Conservation (phyloP, 2,113 vertebrate species). For the Pterophyllum scalare region DNA sequence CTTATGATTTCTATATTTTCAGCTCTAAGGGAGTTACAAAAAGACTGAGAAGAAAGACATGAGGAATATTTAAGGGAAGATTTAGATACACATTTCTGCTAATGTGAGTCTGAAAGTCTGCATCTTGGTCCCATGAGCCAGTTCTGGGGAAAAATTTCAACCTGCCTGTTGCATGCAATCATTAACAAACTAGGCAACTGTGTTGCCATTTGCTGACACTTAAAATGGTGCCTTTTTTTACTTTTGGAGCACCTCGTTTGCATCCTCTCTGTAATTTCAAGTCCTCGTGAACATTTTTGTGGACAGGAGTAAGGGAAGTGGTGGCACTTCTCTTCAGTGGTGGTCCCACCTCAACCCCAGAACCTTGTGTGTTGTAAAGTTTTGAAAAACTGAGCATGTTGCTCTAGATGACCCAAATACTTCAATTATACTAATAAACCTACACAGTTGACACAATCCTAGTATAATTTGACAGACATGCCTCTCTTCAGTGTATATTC, state of each 20-base stretch:
- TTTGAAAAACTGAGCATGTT: constrained; percentile 13
- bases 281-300: constrained; percentile 61
- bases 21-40: background rate
- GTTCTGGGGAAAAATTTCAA: background rate
- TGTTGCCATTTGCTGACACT: constrained; percentile 3
- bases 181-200: background rate
- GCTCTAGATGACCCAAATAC: background rate
- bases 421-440: background rate
- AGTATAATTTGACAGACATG: background rate
- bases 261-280: constrained; percentile 61
- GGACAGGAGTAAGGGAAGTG: constrained; percentile 60
- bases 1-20: constrained; percentile 19
- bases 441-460: background rate
- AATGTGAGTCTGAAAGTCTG: constrained; percentile 4
- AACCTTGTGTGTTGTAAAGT: constrained; percentile 16
- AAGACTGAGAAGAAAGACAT: background rate
- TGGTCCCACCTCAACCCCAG: constrained; percentile 62
- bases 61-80: background rate
- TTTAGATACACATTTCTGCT: background rate
- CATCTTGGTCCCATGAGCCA: background rate
- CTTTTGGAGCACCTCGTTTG: constrained; percentile 44
- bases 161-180: constrained; percentile 17
- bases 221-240: background rate
- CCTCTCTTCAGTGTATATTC: background rate
- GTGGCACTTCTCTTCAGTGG: constrained; percentile 66